These are phyloP conservation scores for Ephestia elutella DNA, from an alignment of 1,140 invertebrate genomes.

Conservation along the genomic window DNA sequence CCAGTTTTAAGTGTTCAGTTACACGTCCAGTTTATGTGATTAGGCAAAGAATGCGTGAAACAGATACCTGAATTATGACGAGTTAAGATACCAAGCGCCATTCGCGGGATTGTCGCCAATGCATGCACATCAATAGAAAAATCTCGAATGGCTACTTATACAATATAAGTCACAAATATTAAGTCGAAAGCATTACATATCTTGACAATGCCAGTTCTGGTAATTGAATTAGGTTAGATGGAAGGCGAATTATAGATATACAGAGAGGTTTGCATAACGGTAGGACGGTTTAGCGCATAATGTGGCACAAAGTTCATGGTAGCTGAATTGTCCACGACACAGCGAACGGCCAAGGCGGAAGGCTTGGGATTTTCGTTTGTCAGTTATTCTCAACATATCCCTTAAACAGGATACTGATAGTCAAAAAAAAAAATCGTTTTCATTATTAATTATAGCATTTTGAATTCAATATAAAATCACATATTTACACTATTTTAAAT, in stretches of 20 bases:
- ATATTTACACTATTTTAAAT: conserved; percentile 72
- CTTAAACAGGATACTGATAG: conserved; percentile 31
- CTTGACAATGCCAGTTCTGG: conserved; percentile 29
- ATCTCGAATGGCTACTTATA: conserved; percentile 14
- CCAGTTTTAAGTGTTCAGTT: conserved; percentile 69
- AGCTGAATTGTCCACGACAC: background rate
- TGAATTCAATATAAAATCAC: conserved; percentile 51
- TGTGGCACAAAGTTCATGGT: conserved; percentile 2
- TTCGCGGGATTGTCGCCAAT: background rate
- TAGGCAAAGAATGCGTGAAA: conserved; percentile 70
- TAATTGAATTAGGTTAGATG: conserved; percentile 22
- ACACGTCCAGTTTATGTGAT: conserved; percentile 69
- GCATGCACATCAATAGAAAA: conserved; percentile 5
- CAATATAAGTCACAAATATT: conserved; percentile 21
- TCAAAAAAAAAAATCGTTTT: conserved; percentile 12
- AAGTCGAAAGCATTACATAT: conserved; percentile 24
- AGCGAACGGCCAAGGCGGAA: background rate
- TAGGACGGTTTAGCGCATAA: conserved; percentile 1
- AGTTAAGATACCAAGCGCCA: conserved; percentile 24
- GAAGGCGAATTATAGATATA: background rate
- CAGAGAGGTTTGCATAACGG: conserved; percentile 2
- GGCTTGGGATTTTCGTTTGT: background rate
- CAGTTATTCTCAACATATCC: conserved; percentile 36
- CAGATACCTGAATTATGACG: conserved; percentile 47
- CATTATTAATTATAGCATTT: conserved; percentile 13